Base-by-base conservation (phyloP, 2,888 invertebrate genomes). In the Ellobium chinense region DNA sequence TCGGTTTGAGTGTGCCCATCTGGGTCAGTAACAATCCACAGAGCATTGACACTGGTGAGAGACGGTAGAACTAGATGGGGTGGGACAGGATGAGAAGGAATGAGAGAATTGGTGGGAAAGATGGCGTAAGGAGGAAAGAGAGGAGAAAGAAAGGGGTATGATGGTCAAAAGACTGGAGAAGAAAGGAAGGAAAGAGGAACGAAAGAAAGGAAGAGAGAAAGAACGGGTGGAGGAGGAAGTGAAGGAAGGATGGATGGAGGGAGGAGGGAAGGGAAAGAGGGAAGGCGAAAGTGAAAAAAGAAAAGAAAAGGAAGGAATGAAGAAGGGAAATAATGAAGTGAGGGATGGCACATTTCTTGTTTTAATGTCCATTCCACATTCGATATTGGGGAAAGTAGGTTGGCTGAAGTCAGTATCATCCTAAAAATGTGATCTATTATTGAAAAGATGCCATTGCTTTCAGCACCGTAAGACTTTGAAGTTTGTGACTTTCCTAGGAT, bases 1-100 rank as follows among this genome's bases (percentile, higher is more conserved):
- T 97, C 89, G 97, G 97, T 2, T 92, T 97, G 94, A 94, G 91
- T 70, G 85, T 93, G 54, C 92, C 92, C 0, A 77, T 83, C 14
- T 92, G 91, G 91, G 80, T 92, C 14, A 27, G 7, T 12, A 60
- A 60, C 9, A 56, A 73, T 29, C 27, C 56, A 4, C 31, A n/a
- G 14, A 1, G 2, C 2, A 74, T 63, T 18, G 7, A 39, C 21
- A 74, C 74, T 62, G 74, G 74, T 74, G 39, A 63, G 39, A 39
- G 34, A 65, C 18, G 4, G 34, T 5, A 27, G n/a, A n/a, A 46
- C 9, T 18, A 18, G 46, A 18, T 46, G 46, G 46, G 46, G 46
- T 9, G 46, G 46, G 46, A 18, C 9, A 46, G 9, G 9, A 18
- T 46, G 46, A 46, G 9, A 9, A 46, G 9, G 18, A 18, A 18